Percentiles rank a stretch among this genome's conserved stretches.
Evolutionary conservation across 2,113 vertebrate genomes (phyloP).

Genomic region (Rhinolophus sinicus): DNA sequence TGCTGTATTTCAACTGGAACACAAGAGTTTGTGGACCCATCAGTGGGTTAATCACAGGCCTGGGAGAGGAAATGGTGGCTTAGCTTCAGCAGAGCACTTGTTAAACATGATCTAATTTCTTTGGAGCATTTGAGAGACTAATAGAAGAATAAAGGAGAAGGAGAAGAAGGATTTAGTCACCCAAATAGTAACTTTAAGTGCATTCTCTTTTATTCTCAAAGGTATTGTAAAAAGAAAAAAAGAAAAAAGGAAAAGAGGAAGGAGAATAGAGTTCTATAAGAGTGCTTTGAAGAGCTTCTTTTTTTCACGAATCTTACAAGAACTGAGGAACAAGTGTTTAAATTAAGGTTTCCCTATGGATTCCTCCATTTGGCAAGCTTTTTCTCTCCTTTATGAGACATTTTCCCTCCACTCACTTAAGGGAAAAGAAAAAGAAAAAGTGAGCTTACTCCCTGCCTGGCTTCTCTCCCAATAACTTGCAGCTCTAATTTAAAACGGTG

Average conservation of each 20-base stretch:
- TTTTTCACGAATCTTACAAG: constrained; percentile 45
- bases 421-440: background rate
- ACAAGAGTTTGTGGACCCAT: background rate
- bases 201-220: constrained; percentile 41
- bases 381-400: constrained; percentile 32
- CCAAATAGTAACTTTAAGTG: constrained; percentile 60
- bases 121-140: constrained; percentile 39
- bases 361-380: constrained; percentile 41
- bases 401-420: constrained; percentile 25
- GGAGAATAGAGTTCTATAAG: constrained; percentile 25
- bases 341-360: constrained; percentile 60
- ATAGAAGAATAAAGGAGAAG: constrained; percentile 38
- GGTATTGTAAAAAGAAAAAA: constrained; percentile 52
- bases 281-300: constrained; percentile 54
- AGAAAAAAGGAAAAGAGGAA: constrained; percentile 28
- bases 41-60: constrained; percentile 59
- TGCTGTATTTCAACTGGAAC: background rate
- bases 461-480: constrained; percentile 22
- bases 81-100: constrained; percentile 14
- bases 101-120: constrained; percentile 64
- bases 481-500: constrained; percentile 46
- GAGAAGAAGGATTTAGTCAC: constrained; percentile 26
- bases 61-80: constrained; percentile 20
- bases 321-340: constrained; percentile 47
- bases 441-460: background rate